Percentiles rank a stretch among this genome's conserved stretches.
phyloP scores from a whole-genome alignment of 2,888 invertebrate genomes.

The Hyppa rectilinea region DNA sequence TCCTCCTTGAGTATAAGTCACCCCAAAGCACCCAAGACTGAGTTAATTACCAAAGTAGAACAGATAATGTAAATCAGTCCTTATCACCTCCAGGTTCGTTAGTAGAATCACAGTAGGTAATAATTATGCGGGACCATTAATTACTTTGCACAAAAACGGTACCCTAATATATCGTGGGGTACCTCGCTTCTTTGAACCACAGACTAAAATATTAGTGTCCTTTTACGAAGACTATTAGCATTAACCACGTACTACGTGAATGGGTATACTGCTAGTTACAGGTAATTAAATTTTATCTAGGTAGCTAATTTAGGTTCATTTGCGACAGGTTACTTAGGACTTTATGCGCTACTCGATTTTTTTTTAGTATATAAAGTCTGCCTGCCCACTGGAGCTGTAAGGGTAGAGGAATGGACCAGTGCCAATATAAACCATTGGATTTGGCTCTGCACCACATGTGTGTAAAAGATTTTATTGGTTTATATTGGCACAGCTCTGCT shows the following conservation, averaged over 20 bases:
- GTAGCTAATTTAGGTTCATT: conserved; percentile 22
- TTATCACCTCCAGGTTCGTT: conserved; percentile 35
- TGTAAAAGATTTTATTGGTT: too few species aligned
- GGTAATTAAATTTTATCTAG: conserved; percentile 36
- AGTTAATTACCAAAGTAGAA: conserved; percentile 27
- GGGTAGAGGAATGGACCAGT: too few species aligned
- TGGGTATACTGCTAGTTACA: conserved; percentile 4
- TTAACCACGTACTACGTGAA: conserved; percentile 13
- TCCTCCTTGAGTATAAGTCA: too few species aligned
- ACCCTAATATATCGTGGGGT: conserved; percentile 42
- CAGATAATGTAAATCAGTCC: conserved; percentile 44
- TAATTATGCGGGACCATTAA: conserved; percentile 54
- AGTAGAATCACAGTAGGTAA: conserved; percentile 39
- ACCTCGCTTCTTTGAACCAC: conserved; percentile 33
- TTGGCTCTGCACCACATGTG: too few species aligned
- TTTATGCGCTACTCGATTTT: background rate
- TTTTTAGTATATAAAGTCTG: background rate
- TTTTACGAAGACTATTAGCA: conserved; percentile 17
- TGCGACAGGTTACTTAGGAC: background rate
- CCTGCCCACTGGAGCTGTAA: too few species aligned
- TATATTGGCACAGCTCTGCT: too few species aligned
- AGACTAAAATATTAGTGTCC: conserved; percentile 37
- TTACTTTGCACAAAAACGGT: conserved; percentile 50
- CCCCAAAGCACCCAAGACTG: background rate
- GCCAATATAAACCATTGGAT: too few species aligned